Percentiles rank a stretch among this genome's conserved stretches.
Conservation (phyloP, 2,113 vertebrate genomes). For the Entomyzon cyanotis region DNA sequence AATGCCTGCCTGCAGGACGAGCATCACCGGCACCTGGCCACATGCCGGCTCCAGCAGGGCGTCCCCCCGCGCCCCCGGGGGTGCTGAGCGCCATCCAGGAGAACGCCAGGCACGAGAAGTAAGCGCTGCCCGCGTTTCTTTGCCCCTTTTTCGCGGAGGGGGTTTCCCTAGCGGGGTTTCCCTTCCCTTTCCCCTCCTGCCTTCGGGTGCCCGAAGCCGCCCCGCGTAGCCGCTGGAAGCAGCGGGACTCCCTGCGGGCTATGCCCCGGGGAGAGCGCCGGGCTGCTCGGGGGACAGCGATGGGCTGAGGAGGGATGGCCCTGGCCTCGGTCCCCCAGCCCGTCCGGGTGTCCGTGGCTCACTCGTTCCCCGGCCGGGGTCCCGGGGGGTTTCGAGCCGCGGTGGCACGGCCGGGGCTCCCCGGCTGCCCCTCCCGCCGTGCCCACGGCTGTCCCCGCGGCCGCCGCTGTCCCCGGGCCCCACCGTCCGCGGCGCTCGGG, state of each 20-base stretch:
- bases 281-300: not conserved
- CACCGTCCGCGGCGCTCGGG: not conserved
- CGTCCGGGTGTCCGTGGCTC: not conserved
- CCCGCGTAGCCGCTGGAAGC: not conserved
- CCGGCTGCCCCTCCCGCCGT: not conserved
- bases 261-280: not conserved
- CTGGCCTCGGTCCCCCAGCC: not conserved
- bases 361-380: not conserved
- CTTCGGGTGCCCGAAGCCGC: not conserved
- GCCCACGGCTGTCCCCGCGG: not conserved
- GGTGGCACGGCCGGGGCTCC: not conserved
- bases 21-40: slow-evolving; percentile 89
- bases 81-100: slow-evolving; percentile 80
- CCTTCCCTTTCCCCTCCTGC: not conserved
- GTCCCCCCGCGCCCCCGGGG: slow-evolving; percentile 37
- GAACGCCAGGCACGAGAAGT: slow-evolving; percentile 81
- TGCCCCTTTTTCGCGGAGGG: not conserved
- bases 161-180: not conserved
- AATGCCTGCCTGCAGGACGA: slow-evolving; percentile 85
- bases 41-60: slow-evolving; percentile 82
- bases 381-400: not conserved
- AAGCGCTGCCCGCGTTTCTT: slow-evolving; percentile 40
- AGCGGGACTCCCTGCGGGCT: not conserved
- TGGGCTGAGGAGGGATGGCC: not conserved
- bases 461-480: not conserved